Evolutionary conservation across 2,113 vertebrate species (phyloP), one percentile per base, ranked within the genome.

Genomic region (Spheniscus mendiculus): DNA sequence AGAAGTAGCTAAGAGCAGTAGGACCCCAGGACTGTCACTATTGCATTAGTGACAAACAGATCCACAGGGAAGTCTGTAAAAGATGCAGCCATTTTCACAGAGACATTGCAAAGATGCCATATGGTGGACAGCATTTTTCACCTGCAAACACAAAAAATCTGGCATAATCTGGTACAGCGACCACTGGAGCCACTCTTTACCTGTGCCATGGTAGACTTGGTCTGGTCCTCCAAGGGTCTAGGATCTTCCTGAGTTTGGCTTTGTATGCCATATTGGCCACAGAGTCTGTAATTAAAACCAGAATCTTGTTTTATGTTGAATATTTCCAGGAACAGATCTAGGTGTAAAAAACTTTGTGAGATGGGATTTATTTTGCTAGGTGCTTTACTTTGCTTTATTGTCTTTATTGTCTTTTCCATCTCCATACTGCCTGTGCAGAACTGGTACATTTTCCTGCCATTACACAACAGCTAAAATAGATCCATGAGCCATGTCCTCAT

Each of bases 1-100:
- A 91, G 89, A 76, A 58, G 72, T 82, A 89, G 78, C 81, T 89
- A 93, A 87, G 38, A 94, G 81, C 77, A 91, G 26, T 65, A 82
- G 78, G 44, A 77, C 82, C 89, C 70, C 78, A 61, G 62, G 89
- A 95, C 58, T 80, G 73, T 23, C 77, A 38, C 77, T 87, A 21
- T 14, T 69, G 61, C 66, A 34, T n/a, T 63, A 70, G 70, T 45
- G 78, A 66, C 70, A 94, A 79, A 87, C 15, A 84, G 79, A 87
- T 72, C 77, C 81, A 76, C 20, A n/a, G 36, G 63, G 84, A 92
- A 58, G 7, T 11, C 49, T 13, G 20, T 34, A 73, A 90, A 90
- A 82, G 70, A 83, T 58, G 36, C 32, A 87, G 61, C 40, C 77
- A 5, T 62, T 94, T 93, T 76, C 59, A 80, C 66, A 82, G 79